Evolutionary conservation across 1,140 invertebrate genomes (phyloP).

Genomic region (Glossosoma conforme): DNA sequence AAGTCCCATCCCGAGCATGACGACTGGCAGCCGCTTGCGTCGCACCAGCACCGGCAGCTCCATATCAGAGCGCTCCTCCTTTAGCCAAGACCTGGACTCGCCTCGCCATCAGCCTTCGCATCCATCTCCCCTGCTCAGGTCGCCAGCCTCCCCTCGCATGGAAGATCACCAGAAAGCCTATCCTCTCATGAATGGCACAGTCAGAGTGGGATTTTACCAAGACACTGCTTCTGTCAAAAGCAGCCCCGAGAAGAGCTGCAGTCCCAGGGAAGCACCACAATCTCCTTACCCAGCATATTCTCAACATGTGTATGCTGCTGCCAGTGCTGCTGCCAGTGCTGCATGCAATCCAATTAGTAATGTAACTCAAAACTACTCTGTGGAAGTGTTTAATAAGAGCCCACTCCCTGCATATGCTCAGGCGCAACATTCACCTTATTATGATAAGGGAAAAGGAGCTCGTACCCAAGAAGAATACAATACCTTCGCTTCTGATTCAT

Average conservation of each 20-base stretch:
- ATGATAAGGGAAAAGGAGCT: constrained; percentile 44
- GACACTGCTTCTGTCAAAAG: constrained; percentile 67
- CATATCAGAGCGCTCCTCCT: constrained; percentile 67
- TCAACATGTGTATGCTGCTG: constrained; percentile 56
- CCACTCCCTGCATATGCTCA: constrained; percentile 43
- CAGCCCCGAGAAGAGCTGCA: constrained; percentile 67
- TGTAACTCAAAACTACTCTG: constrained; percentile 40
- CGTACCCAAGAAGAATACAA: constrained; percentile 40
- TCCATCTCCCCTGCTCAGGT: constrained; percentile 56
- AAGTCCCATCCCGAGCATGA: constrained; percentile 41
- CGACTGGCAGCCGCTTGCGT: constrained; percentile 49
- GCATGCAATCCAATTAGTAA: constrained; percentile 39
- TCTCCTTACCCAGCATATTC: constrained; percentile 57
- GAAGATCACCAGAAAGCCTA: constrained; percentile 59
- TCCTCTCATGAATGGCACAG: constrained; percentile 64
- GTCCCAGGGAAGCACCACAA: constrained; percentile 57
- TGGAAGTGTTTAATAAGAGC: constrained; percentile 43
- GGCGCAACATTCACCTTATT: constrained; percentile 45
- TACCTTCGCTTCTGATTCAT: constrained; percentile 37
- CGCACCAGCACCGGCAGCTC: constrained; percentile 68
- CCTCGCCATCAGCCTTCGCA: constrained; percentile 63
- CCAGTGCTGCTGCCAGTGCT: constrained; percentile 32
- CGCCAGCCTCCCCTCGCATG: constrained; percentile 55
- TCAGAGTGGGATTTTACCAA: constrained; percentile 73
- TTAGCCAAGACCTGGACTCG: constrained; percentile 68